Percentiles rank a stretch among this genome's conserved stretches.
These are phyloP conservation scores for Lumbricus terrestris DNA, from an alignment of 2,888 invertebrate species.

Conservation along the genomic window DNA sequence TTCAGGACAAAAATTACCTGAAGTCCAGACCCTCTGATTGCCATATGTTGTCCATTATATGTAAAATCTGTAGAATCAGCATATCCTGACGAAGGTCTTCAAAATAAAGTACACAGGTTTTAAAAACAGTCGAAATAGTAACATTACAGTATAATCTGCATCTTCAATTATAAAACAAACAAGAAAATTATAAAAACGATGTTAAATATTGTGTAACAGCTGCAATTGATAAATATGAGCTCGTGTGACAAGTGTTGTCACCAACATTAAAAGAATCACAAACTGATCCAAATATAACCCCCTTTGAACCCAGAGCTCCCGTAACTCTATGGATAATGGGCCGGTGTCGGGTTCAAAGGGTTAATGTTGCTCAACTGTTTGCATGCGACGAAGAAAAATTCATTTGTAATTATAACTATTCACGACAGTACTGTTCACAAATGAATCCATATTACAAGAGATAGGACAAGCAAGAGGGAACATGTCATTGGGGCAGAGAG, in stretches of 20 bases:
- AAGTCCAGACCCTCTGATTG: slow-evolving; percentile 56
- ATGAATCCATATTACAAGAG: too few species aligned
- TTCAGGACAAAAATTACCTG: slow-evolving; percentile 46
- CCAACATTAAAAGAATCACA: neutral
- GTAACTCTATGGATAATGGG: too few species aligned
- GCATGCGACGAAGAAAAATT: neutral
- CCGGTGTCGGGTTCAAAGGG: too few species aligned
- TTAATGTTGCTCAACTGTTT: neutral
- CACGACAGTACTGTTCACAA: neutral
- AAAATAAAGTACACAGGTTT: slow-evolving; percentile 14
- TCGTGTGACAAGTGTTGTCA: neutral
- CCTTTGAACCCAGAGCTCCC: too few species aligned
- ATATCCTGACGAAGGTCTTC: slow-evolving; percentile 59
- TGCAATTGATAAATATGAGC: neutral
- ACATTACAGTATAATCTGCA: neutral
- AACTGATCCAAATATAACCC: neutral
- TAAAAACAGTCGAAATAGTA: neutral
- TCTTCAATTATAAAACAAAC: neutral
- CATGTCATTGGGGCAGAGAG: too few species aligned
- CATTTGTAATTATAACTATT: neutral
- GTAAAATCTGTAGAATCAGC: slow-evolving; percentile 57
- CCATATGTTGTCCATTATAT: slow-evolving; percentile 59
- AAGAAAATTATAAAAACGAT: neutral
- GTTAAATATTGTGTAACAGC: neutral
- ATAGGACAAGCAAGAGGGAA: too few species aligned